Base-by-base conservation (phyloP, 2,888 invertebrate species). In the Phaonia tiefii region DNA sequence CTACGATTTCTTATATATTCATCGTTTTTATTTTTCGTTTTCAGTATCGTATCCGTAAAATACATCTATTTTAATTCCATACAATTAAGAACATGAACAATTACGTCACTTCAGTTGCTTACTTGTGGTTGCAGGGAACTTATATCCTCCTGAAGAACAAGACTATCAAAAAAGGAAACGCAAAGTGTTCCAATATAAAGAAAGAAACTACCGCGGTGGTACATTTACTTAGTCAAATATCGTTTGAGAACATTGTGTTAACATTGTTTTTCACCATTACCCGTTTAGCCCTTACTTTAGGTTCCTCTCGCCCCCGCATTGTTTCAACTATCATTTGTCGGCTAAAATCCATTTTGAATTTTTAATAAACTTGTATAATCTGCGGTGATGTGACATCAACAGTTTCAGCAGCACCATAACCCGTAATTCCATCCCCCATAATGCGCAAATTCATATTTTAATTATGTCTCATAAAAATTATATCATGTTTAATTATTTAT, bases 401-500 rank as follows among this genome's bases (percentile, higher is more conserved):
- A 51, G 11, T 51, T 51, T 51, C 15, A 1, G 7, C 7, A 15
- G 7, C 49, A 44, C 44, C 3, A 44, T 46, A 17, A 5, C 46
- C 46, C n/a, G n/a, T n/a, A n/a, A n/a, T 31, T 20, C 51, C 49
- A 1, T 5, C 10, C 20, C 15, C 39, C 56, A 17, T 17, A 37
- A 65, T 70, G 51, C 17, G 20, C 37, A 76, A 69, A 76, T 67
- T 76, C 73, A 80, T 39, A 80, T 76, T 70, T 76, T 74, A 80
- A 76, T 76, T 70, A 60, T 51, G 60, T 13, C 42, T 65, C 70
- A 26, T 80, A 74, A 74, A 63, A 80, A 73, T 80, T 49, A 70
- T 69, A 76, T 74, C 65, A 49, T 70, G 70, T 74, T 76, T 74
- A 74, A 70, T 69, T 58, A 76, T 76, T 80, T 67, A 70, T 51